phyloP scores from a whole-genome alignment of 2,113 vertebrate genomes.

The Octodon degus region DNA sequence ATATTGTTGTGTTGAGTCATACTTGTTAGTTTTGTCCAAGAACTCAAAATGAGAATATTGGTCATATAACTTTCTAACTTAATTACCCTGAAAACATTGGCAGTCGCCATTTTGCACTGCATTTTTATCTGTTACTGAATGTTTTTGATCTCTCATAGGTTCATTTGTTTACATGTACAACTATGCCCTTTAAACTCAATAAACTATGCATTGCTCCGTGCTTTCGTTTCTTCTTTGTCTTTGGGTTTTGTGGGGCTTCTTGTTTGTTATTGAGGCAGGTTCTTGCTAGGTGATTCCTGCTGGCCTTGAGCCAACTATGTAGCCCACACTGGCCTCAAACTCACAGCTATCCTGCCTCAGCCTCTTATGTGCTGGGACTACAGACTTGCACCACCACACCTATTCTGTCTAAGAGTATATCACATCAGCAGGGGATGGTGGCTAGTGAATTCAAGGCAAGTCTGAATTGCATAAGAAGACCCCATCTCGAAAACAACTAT shows the following conservation, averaged over 20 bases:
- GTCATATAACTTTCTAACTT: not conserved
- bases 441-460: not conserved
- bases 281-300: not conserved
- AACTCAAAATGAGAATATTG: not conserved
- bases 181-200: slow-evolving; percentile 72
- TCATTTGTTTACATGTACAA: slow-evolving; percentile 24
- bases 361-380: not conserved
- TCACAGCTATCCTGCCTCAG: not conserved
- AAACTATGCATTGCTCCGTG: slow-evolving; percentile 73
- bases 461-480: not conserved
- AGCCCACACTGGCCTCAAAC: not conserved
- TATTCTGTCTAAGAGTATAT: not conserved
- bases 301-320: not conserved
- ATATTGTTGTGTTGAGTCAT: not conserved
- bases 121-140: not conserved
- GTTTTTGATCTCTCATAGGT: not conserved
- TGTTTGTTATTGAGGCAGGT: not conserved
- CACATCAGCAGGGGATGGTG: not conserved
- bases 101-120: not conserved
- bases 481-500: not conserved
- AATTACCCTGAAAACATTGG: not conserved
- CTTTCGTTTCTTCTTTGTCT: not conserved
- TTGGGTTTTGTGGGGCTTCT: not conserved
- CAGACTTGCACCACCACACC: not conserved
- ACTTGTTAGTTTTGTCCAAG: not conserved